Conservation (phyloP, 1,140 invertebrate species). For the Drosophila parvula region DNA sequence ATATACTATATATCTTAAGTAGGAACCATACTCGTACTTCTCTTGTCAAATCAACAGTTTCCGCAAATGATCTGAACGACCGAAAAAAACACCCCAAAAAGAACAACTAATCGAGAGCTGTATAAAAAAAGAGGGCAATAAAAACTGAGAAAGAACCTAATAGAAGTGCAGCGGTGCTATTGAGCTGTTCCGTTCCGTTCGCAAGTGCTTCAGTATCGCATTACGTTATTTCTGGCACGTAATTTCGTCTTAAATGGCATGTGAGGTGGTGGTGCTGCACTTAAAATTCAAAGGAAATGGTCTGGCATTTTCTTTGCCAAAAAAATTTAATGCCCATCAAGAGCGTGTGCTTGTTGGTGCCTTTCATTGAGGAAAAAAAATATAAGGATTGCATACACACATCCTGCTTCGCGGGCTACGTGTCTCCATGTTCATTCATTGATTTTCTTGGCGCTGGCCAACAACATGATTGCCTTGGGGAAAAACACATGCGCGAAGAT, state of each 20-base stretch:
- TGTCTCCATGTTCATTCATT: slow-evolving; percentile 63
- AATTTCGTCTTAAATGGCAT: slow-evolving; percentile 36
- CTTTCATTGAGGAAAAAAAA: slow-evolving; percentile 55
- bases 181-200: slow-evolving; percentile 20
- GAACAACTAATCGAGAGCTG: not conserved
- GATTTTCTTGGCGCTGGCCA: slow-evolving; percentile 53
- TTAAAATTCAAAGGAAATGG: slow-evolving; percentile 30
- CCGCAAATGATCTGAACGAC: not conserved
- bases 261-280: slow-evolving; percentile 29
- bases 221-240: slow-evolving; percentile 58
- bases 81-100: slow-evolving; percentile 1
- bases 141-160: slow-evolving; percentile 30
- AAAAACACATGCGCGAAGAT: slow-evolving; percentile 34
- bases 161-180: slow-evolving; percentile 32
- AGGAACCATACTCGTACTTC: not conserved
- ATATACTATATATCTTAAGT: not conserved
- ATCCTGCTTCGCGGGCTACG: slow-evolving; percentile 35
- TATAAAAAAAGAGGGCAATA: slow-evolving; percentile 31
- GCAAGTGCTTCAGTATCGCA: slow-evolving; percentile 21
- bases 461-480: slow-evolving; percentile 2
- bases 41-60: not conserved
- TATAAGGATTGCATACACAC: slow-evolving; percentile 28
- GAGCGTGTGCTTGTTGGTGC: slow-evolving; percentile 8
- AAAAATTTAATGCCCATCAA: slow-evolving; percentile 25
- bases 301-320: slow-evolving; percentile 12